A percentile compares a stretch with the other conserved stretches of the same genome.
These are phyloP conservation scores for Salpingus planirostris DNA, from an alignment of 2,888 invertebrate genomes.

Conservation along the genomic window DNA sequence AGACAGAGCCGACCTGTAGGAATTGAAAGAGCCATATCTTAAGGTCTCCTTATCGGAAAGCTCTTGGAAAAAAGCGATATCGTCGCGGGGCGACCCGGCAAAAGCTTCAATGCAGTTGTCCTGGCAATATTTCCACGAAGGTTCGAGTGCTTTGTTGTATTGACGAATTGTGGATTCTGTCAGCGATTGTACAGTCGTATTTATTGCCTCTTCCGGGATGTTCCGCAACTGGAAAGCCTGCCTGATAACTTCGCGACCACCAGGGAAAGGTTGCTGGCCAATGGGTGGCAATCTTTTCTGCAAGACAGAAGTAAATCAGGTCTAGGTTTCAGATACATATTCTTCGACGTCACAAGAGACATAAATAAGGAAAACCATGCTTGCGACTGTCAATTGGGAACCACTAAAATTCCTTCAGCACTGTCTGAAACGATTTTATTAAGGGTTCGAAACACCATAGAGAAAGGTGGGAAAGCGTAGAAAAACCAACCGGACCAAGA, in stretches of 20 bases:
- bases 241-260: background rate
- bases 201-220: background rate
- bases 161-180: background rate
- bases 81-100: constrained; percentile 2
- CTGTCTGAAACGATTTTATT: constrained; percentile 24
- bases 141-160: background rate
- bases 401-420: constrained; percentile 21
- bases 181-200: background rate
- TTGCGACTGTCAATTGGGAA: constrained; percentile 22
- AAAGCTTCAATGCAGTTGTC: background rate
- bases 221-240: background rate
- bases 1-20: constrained; percentile 21
- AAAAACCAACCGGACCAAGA: constrained; percentile 6
- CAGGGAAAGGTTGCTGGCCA: background rate
- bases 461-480: background rate
- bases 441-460: constrained; percentile 18
- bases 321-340: background rate
- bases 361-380: constrained; percentile 23
- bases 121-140: background rate
- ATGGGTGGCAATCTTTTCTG: background rate
- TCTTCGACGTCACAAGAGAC: background rate
- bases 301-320: background rate
- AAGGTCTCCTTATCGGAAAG: constrained; percentile 3
- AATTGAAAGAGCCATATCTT: constrained; percentile 21
- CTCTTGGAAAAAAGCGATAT: constrained; percentile 12